Conservation (phyloP, 2,113 vertebrate genomes). For the Corythornis vintsioides region DNA sequence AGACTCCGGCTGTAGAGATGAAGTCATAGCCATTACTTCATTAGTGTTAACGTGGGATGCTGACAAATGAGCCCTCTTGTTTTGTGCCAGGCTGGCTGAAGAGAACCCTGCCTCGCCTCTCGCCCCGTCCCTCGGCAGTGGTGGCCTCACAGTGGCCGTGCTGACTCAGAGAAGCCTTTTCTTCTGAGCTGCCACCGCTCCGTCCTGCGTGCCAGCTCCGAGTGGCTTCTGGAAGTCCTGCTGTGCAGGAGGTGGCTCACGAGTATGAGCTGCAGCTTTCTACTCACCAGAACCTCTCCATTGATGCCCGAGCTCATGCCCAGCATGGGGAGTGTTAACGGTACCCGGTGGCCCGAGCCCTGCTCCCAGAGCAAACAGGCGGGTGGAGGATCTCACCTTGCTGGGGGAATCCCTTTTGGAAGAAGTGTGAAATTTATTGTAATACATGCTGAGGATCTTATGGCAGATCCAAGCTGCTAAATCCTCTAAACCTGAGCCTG, state of each 20-base stretch:
- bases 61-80: neutral
- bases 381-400: neutral
- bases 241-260: neutral
- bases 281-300: neutral
- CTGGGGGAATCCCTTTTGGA: constrained; percentile 12
- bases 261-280: neutral
- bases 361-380: neutral
- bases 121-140: rapidly evolving
- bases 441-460: constrained; percentile 7
- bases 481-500: constrained; percentile 50
- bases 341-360: neutral
- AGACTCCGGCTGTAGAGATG: constrained; percentile 30
- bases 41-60: constrained; percentile 14
- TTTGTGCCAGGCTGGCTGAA: neutral
- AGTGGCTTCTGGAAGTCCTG: neutral
- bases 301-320: neutral
- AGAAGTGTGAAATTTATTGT: constrained; percentile 63
- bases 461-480: neutral
- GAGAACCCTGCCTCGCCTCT: neutral
- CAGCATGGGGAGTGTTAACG: neutral
- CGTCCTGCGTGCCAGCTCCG: rapidly evolving
- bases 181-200: neutral
- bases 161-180: neutral
- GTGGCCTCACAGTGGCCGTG: neutral
- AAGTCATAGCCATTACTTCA: constrained; percentile 56